A percentile compares a stretch with the other conserved stretches of the same genome.
Evolutionary conservation across 2,113 vertebrate species (phyloP).

Genomic region (Saccopteryx leptura): DNA sequence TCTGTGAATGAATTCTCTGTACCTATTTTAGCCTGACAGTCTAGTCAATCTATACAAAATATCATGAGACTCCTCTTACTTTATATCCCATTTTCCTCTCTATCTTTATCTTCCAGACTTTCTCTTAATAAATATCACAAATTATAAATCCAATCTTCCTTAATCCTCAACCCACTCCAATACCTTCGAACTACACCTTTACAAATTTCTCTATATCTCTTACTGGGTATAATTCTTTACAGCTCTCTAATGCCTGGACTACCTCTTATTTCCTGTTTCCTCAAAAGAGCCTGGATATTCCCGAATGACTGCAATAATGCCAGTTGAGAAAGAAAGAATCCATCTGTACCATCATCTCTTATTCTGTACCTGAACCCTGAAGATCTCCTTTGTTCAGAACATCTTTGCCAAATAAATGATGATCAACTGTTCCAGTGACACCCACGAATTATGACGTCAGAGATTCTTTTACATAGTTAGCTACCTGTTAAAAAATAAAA

Average conservation of each 20-base stretch:
- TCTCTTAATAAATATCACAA: not conserved
- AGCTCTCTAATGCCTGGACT: not conserved
- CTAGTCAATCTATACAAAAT: constrained; percentile 12
- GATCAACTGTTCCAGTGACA: constrained; percentile 52
- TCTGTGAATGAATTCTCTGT: not conserved
- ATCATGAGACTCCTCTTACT: not conserved
- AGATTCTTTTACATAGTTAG: constrained; percentile 69
- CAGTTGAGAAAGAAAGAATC: not conserved
- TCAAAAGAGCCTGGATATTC: constrained; percentile 45
- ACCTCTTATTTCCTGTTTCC: constrained; percentile 27
- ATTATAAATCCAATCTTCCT: not conserved
- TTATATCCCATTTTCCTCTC: not conserved
- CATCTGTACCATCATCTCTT: not conserved
- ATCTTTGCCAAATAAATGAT: constrained; percentile 55
- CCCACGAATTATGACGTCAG: constrained; percentile 72
- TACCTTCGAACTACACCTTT: not conserved
- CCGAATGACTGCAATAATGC: not conserved
- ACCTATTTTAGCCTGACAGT: not conserved
- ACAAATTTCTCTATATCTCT: not conserved
- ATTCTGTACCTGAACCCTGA: not conserved
- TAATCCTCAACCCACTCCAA: not conserved
- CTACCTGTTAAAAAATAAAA: constrained; percentile 61
- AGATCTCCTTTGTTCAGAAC: not conserved
- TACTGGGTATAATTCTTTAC: not conserved
- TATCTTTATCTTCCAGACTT: constrained; percentile 13